phyloP scores from a whole-genome alignment of 2,113 vertebrate species.

The Hemicordylus capensis region DNA sequence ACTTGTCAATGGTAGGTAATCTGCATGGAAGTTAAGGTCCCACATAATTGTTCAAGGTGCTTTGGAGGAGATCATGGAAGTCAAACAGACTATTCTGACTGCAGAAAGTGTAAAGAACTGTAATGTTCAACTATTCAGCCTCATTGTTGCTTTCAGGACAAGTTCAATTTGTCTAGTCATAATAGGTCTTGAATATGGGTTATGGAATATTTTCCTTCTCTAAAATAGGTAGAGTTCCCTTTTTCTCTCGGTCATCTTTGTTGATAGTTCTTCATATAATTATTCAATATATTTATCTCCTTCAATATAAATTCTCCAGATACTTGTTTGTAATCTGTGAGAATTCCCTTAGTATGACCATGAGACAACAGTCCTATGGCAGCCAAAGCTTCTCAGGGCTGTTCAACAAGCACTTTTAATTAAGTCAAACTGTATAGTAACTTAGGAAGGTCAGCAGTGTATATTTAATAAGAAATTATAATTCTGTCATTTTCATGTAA shows the following conservation, averaged over 20 bases:
- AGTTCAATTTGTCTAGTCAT: background rate
- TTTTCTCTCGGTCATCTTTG: background rate
- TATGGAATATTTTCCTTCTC: too few relatives aligned
- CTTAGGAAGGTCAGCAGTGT: background rate
- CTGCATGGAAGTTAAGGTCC: background rate
- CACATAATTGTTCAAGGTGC: too few relatives aligned
- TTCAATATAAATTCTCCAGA: too few relatives aligned
- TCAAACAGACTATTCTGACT: background rate
- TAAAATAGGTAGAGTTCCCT: background rate
- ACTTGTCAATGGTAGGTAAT: background rate
- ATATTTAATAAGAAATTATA: background rate
- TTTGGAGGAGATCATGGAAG: background rate
- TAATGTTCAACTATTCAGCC: background rate
- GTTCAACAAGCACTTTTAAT: slow-evolving; percentile 28
- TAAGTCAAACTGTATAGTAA: slow-evolving; percentile 6
- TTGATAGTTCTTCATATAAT: too few relatives aligned
- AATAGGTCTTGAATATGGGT: background rate
- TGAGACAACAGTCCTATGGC: background rate
- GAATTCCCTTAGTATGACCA: background rate
- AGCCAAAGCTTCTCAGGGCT: background rate
- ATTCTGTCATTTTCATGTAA: slow-evolving; percentile 38
- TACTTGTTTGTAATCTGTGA: background rate
- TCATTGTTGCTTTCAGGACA: background rate
- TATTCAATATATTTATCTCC: too few relatives aligned
- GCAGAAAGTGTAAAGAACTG: background rate